Evolutionary conservation across 2,888 invertebrate species (phyloP), one percentile per base, ranked within the genome.

Genomic region (Scaptomyza flava): DNA sequence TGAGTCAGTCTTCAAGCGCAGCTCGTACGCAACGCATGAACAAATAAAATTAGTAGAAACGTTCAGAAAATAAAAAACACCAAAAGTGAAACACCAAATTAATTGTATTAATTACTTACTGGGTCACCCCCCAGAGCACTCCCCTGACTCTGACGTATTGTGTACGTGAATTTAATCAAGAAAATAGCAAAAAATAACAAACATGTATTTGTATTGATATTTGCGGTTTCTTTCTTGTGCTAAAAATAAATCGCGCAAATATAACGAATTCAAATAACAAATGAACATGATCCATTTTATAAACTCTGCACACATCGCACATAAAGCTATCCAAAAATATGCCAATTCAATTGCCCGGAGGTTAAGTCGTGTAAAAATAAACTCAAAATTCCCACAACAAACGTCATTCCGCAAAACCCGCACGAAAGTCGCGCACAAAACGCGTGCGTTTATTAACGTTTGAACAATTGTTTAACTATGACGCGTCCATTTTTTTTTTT

Each of bases 1-100:
- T 84, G 87, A 90, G 77, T 90, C 91, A 90, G 90, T 90, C 89
- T 74, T 72, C 38, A 71, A 88, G 76, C 85, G 76, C 78, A 79
- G 83, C 77, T 89, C 80, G 79, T 77, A 66, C 65, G 68, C 50
- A 86, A 68, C 84, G 77, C 83, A 67, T 60, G 65, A 41, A 36
- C 47, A 41, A 34, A 46, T 38, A 11, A 14, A 38, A 27, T 23
- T 23, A 23, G 23, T 23, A 59, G 20, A 14, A 34, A 20, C 7
- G 27, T n/a, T n/a, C 3, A n/a, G 3, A 31, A 14, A 60, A 12
- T 31, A 34, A 45, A 23, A 70, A 48, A 46, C 59, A 47, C n/a
- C 2, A 12, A 41, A 48, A 50, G 38, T 38, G 38, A 38, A n/a
- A 12, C 27, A n/a, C 6, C 23, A 33, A 64, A 42, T 64, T 48